Evolutionary conservation across 2,888 invertebrate genomes (phyloP), one percentile per base, ranked within the genome.

Genomic region (Cryptophagus acutangulus): DNA sequence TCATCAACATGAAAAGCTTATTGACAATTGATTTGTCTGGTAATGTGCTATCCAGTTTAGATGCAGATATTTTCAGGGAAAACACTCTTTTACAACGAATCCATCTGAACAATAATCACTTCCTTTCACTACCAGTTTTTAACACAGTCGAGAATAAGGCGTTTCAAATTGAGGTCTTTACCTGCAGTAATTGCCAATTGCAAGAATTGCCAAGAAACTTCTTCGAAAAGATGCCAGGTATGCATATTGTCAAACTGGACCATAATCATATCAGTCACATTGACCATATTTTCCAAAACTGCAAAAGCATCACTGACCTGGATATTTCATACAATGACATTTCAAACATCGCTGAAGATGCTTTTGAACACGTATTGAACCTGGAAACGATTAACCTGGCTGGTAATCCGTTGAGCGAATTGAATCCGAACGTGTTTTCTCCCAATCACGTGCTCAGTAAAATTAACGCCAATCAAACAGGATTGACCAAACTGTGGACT

Each of bases 321-420:
- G 84, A 87, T 59, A 70, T 88, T 26, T 82, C 87, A 18, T 74
- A 81, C 57, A 89, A 89, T 59, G 63, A 77, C 51, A 74, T 89
- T 35, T 68, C 70, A 4, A 73, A 73, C 13, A 63, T 88, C 18
- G 77, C 81, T 31, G 67, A 72, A 5, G 74, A 78, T 52, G 71
- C 81, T 43, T 87, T 88, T 62, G 74, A 73, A 51, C 76, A 81
- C 46, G 86, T 84, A 50, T 74, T 71, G 15, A 77, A 80, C 46
- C 69, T 88, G 41, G 76, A 71, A 16, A 79, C 75, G 65, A 66
- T 88, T 8, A 82, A 78, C 58, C 73, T 89, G 30, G 81, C 82
- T 50, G 81, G 82, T 9, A 89, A 88, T 66, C 82, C 82, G 1
- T 70, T 87, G 42, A 47, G 43, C 26, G 75, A 74, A 46, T 62